Percentiles rank a stretch among this genome's conserved stretches.
phyloP scores from a whole-genome alignment of 2,888 invertebrate species.

The Calliphora vomitoria region DNA sequence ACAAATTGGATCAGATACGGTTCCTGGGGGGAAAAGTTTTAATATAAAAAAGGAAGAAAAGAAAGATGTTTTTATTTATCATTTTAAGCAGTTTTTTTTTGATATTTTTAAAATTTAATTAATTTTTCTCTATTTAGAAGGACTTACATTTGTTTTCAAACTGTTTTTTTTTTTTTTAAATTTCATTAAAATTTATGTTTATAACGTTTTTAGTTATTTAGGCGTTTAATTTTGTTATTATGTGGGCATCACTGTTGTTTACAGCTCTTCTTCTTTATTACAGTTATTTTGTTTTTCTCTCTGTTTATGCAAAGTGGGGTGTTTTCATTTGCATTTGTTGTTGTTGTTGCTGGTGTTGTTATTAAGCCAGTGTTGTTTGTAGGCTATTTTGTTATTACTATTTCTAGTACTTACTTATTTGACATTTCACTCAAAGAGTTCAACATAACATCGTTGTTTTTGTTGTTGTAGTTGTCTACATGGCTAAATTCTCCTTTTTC shows the following conservation, averaged over 20 bases:
- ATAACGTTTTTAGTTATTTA: too few relatives aligned
- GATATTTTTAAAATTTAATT: too few relatives aligned
- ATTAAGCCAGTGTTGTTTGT: neutral
- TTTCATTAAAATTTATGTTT: too few relatives aligned
- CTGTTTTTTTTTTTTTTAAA: too few relatives aligned
- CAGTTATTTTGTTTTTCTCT: neutral
- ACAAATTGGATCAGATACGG: too few relatives aligned
- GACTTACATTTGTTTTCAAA: too few relatives aligned
- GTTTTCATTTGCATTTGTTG: conserved; percentile 2
- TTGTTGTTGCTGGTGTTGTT: conserved; percentile 1
- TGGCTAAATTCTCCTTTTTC: neutral
- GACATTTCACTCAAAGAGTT: conserved; percentile 31
- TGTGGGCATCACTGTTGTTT: neutral
- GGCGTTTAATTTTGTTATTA: too few relatives aligned
- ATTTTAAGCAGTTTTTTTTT: too few relatives aligned
- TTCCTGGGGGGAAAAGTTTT: too few relatives aligned
- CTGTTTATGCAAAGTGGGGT: conserved; percentile 11
- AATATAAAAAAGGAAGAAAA: too few relatives aligned
- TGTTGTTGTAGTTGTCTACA: neutral
- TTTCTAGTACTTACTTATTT: neutral
- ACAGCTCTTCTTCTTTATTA: neutral
- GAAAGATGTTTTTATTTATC: too few relatives aligned
- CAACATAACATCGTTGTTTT: conserved; percentile 28
- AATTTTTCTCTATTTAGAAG: too few relatives aligned
- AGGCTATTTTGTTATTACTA: neutral